Evolutionary conservation across 2,888 invertebrate species (phyloP).

Genomic region (Rosalia funebris): DNA sequence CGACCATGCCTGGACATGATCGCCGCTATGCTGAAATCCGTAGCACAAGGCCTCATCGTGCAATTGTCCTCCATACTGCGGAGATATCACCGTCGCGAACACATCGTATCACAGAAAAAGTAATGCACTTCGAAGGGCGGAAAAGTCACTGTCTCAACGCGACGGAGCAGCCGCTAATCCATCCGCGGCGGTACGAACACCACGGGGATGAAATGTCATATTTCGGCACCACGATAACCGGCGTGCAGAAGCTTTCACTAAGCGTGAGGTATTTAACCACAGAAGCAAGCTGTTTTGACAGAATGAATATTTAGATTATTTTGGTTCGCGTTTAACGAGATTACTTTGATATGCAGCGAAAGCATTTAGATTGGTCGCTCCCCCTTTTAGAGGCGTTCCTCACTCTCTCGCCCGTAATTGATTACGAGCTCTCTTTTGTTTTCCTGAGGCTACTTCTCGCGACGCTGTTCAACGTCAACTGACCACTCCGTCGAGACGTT

Average conservation of each 20-base stretch:
- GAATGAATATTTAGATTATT: slow-evolving; percentile 64
- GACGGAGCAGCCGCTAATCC: background rate
- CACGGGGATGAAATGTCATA: slow-evolving; percentile 5
- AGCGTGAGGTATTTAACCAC: slow-evolving; percentile 48
- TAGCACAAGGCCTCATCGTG: slow-evolving; percentile 83
- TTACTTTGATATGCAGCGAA: slow-evolving; percentile 63
- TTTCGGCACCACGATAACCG: slow-evolving; percentile 19
- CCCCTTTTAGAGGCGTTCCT: slow-evolving; percentile 63
- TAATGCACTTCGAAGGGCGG: slow-evolving; percentile 42
- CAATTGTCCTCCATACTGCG: slow-evolving; percentile 71
- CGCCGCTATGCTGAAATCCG: slow-evolving; percentile 95
- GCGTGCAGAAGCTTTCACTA: slow-evolving; percentile 29
- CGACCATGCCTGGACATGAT: slow-evolving; percentile 85
- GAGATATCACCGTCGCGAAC: slow-evolving; percentile 42
- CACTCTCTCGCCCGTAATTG: slow-evolving; percentile 67
- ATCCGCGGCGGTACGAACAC: slow-evolving; percentile 6
- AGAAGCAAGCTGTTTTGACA: slow-evolving; percentile 64
- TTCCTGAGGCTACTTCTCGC: slow-evolving; percentile 47
- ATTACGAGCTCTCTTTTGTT: slow-evolving; percentile 58
- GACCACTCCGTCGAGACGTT: slow-evolving; percentile 67
- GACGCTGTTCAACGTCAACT: slow-evolving; percentile 68
- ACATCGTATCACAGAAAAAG: slow-evolving; percentile 49
- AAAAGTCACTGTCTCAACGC: slow-evolving; percentile 6
- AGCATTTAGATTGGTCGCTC: slow-evolving; percentile 66
- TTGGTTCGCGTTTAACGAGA: slow-evolving; percentile 63